Percentiles rank a stretch among this genome's conserved stretches.
Evolutionary conservation across 2,113 vertebrate genomes (phyloP).

Genomic region (Desmodus rotundus): DNA sequence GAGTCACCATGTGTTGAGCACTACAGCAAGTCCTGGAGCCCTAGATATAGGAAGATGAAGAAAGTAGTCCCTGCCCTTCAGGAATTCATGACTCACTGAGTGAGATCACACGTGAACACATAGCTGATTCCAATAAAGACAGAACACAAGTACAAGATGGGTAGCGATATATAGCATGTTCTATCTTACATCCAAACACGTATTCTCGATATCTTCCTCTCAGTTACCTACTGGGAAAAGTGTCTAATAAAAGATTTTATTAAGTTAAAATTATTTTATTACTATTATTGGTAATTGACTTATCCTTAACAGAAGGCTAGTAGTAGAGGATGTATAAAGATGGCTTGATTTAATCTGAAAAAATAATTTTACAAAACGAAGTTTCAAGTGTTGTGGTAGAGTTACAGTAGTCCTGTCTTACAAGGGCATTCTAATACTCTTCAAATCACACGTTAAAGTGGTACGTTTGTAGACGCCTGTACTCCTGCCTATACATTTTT

Average conservation of each 20-base stretch:
- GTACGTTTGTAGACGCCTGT: background rate
- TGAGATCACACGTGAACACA: background rate
- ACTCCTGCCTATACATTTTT: background rate
- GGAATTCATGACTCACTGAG: background rate
- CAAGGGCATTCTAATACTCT: background rate
- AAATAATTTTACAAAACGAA: background rate
- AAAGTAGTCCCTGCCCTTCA: background rate
- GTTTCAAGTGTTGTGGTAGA: background rate
- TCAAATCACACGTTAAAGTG: background rate
- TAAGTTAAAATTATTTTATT: background rate
- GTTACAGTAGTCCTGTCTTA: background rate
- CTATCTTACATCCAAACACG: background rate
- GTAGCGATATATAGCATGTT: background rate
- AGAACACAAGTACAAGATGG: background rate
- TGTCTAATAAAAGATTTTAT: background rate
- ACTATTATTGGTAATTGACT: background rate
- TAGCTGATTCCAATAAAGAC: background rate
- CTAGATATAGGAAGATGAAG: background rate
- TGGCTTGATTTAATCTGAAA: background rate
- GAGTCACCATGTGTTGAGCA: background rate
- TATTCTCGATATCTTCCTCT: background rate
- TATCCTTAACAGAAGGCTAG: background rate
- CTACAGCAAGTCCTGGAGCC: fast-evolving
- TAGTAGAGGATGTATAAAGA: background rate
- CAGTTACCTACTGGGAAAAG: background rate